Percentiles rank a stretch among this genome's conserved stretches.
These are phyloP conservation scores for Glaucidium brasilianum DNA, from an alignment of 2,113 vertebrate species.

Conservation along the genomic window DNA sequence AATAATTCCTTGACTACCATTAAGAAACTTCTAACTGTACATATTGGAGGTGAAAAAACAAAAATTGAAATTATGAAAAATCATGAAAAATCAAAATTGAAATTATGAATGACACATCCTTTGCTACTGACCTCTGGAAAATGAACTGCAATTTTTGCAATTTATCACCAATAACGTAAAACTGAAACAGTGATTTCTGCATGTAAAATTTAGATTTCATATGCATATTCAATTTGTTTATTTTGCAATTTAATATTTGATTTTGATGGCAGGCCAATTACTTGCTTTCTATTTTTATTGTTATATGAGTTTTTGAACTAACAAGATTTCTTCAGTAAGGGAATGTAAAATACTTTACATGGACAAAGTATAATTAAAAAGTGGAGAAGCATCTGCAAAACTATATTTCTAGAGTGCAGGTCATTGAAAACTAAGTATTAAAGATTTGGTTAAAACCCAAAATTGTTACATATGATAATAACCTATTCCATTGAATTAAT, in stretches of 20 bases:
- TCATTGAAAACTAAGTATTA: background rate
- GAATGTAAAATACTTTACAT: background rate
- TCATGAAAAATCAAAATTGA: background rate
- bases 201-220: background rate
- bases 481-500: background rate
- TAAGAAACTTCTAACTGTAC: background rate
- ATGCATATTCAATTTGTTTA: background rate
- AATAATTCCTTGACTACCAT: background rate
- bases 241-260: background rate
- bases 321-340: background rate
- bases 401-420: background rate
- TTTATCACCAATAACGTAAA: background rate
- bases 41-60: background rate
- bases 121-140: background rate
- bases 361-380: background rate
- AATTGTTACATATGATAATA: background rate
- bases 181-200: background rate
- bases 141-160: background rate
- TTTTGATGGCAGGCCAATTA: background rate
- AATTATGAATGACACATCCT: background rate
- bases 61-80: background rate
- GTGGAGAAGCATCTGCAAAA: background rate
- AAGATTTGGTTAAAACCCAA: rapidly evolving
- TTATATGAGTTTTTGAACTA: background rate
- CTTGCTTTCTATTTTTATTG: background rate